Conservation (phyloP, 2,113 vertebrate species). For the Oceanites oceanicus region DNA sequence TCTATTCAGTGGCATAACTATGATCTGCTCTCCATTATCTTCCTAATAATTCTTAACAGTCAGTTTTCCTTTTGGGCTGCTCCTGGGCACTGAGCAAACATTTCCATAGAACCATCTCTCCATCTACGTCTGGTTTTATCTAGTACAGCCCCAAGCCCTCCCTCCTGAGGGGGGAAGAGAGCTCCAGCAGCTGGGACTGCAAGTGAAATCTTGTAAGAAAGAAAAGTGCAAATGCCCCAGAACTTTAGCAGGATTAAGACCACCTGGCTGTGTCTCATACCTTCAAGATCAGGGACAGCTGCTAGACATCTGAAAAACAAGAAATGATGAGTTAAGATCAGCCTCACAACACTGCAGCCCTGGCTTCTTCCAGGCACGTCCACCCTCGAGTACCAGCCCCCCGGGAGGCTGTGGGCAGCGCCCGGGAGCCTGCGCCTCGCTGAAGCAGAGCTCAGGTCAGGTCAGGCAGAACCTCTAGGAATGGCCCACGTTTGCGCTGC, state of each 20-base stretch:
- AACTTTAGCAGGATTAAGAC: background rate
- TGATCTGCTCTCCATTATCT: slow-evolving; percentile 40
- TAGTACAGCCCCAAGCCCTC: background rate
- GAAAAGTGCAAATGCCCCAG: background rate
- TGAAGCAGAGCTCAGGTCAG: background rate
- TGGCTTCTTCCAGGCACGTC: background rate
- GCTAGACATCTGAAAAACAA: background rate
- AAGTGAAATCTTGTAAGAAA: background rate
- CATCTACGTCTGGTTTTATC: slow-evolving; percentile 3
- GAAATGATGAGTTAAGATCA: background rate
- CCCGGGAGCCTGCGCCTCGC: background rate
- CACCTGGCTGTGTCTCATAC: background rate
- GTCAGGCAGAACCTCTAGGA: background rate
- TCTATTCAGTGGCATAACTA: background rate
- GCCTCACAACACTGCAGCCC: background rate
- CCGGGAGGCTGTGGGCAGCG: background rate
- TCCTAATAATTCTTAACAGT: slow-evolving; percentile 23
- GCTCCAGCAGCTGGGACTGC: background rate
- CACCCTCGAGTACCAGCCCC: background rate
- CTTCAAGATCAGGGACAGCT: background rate
- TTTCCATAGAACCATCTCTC: slow-evolving; percentile 23
- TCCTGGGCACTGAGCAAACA: background rate
- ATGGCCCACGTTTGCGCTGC: background rate
- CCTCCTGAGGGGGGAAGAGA: background rate
- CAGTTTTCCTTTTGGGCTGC: slow-evolving; percentile 21